These are phyloP conservation scores for Pimpla rufipes DNA, from an alignment of 2,888 invertebrate genomes.

Conservation along the genomic window DNA sequence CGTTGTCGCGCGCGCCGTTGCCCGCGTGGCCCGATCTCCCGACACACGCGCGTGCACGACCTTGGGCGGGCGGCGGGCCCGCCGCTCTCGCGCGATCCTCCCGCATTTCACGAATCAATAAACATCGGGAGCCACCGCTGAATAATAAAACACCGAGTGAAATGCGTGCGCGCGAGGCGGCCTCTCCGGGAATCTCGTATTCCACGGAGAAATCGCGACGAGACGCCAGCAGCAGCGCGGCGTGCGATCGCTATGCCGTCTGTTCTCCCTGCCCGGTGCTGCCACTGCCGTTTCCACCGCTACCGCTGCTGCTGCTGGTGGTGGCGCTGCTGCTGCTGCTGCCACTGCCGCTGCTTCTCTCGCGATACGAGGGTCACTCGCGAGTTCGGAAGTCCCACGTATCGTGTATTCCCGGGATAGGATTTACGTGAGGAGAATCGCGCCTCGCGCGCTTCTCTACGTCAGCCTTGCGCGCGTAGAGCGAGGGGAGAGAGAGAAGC, in stretches of 20 bases:
- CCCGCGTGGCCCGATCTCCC: not conserved
- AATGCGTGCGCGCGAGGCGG: not conserved
- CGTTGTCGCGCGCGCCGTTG: conserved; percentile 15
- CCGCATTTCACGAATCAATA: conserved; percentile 37
- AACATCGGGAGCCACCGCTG: conserved; percentile 37
- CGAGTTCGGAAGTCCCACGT: conserved; percentile 66
- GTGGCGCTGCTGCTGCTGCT: conserved; percentile 4
- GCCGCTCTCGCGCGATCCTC: too few species aligned
- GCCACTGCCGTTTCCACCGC: not conserved
- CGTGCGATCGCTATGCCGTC: conserved; percentile 14
- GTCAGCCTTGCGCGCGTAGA: conserved; percentile 43
- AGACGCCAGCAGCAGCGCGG: conserved; percentile 25
- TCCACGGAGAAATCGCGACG: conserved; percentile 51
- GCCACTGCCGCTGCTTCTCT: conserved; percentile 19
- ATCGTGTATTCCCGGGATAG: conserved; percentile 61
- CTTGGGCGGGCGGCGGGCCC: not conserved
- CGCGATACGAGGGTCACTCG: conserved; percentile 4
- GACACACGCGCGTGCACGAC: not conserved
- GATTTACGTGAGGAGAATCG: conserved; percentile 66
- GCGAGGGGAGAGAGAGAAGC: not conserved
- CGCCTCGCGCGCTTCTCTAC: conserved; percentile 43
- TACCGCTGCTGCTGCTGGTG: not conserved
- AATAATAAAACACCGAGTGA: conserved; percentile 26
- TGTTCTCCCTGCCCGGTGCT: not conserved
- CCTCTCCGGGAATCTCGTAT: conserved; percentile 58